These are phyloP conservation scores for Megalops cyprinoides DNA, from an alignment of 2,797 vertebrate species.

Conservation along the genomic window DNA sequence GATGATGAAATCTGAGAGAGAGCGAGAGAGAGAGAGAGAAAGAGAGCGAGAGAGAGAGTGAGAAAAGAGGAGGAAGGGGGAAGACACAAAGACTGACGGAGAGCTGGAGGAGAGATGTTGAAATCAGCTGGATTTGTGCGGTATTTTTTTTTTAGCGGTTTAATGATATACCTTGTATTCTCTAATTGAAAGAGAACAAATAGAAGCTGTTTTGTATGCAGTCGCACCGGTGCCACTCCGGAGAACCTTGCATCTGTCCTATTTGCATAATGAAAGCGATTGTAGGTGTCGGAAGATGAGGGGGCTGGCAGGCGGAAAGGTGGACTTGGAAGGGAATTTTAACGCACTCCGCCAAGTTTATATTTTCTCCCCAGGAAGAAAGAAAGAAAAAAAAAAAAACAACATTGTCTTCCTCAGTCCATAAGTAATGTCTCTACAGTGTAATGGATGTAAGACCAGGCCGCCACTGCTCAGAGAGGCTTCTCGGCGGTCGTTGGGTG, in stretches of 20 bases:
- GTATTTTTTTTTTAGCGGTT: slow-evolving; percentile 27
- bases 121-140: not conserved
- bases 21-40: slow-evolving; percentile 27
- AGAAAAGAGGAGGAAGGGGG: slow-evolving; percentile 48
- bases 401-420: not conserved
- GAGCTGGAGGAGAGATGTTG: slow-evolving; percentile 35
- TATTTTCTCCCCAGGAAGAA: slow-evolving; percentile 34
- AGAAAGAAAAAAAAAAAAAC: not conserved
- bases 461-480: not conserved
- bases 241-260: slow-evolving; percentile 47
- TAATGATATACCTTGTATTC: slow-evolving; percentile 54
- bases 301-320: slow-evolving; percentile 52
- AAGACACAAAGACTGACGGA: slow-evolving; percentile 24
- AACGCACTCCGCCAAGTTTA: slow-evolving; percentile 36
- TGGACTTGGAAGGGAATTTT: slow-evolving; percentile 51
- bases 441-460: not conserved
- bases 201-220: slow-evolving; percentile 65
- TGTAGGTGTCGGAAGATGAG: slow-evolving; percentile 51
- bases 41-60: slow-evolving; percentile 36
- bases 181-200: slow-evolving; percentile 60
- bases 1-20: not conserved
- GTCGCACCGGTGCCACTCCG: slow-evolving; percentile 43
- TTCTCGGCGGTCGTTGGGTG: too few species aligned
- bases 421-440: not conserved
- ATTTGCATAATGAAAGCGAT: slow-evolving; percentile 71